Base-by-base conservation (phyloP, 2,797 vertebrate species). In the Allobates femoralis region DNA sequence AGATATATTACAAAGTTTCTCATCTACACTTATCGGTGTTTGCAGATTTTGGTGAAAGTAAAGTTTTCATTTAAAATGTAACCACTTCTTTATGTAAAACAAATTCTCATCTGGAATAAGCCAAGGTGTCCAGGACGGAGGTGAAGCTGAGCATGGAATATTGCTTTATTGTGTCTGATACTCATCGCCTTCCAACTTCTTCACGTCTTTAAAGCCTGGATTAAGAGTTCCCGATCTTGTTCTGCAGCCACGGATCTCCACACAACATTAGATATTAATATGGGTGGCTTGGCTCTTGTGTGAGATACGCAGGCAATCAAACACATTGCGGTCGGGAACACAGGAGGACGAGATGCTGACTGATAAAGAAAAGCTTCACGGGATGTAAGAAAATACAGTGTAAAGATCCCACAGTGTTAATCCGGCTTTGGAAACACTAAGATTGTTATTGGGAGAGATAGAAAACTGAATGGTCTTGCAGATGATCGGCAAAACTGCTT, bases 261-360 rank as follows among this genome's bases (percentile, higher is more conserved):
- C 56, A 37, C n/a, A 37, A 71, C 58, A 26, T 69, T 64, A 81
- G 64, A 55, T 81, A 69, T 69, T 81, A 81, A 53, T 81, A 55
- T 81, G 28, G 53, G 66, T 69, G 23, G 51, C 16, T 82, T 82
- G 80, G 80, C 50, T 56, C 30, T 58, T 5, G 64, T 53, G 62
- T 81, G 37, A 56, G 46, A 55, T 37, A 66, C 74, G 1, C 7
- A 76, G 74, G 55, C 26, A 50, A 46, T 28, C n/a, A 77, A 41
- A 55, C 5, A 32, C 46, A 53, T 53, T 69, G 19, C n/a, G 64
- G 30, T 71, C 62, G 56, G 79, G 28, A 16, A 55, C 30, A 55
- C 53, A 16, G 60, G 28, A 80, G 60, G 37, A 80, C 7, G 5
- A 15, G 66, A 28, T 18, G 6, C 66, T 32, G 50, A 34, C 14